phyloP scores from a whole-genome alignment of 1,140 invertebrate species.

The Pristionchus pacificus region DNA sequence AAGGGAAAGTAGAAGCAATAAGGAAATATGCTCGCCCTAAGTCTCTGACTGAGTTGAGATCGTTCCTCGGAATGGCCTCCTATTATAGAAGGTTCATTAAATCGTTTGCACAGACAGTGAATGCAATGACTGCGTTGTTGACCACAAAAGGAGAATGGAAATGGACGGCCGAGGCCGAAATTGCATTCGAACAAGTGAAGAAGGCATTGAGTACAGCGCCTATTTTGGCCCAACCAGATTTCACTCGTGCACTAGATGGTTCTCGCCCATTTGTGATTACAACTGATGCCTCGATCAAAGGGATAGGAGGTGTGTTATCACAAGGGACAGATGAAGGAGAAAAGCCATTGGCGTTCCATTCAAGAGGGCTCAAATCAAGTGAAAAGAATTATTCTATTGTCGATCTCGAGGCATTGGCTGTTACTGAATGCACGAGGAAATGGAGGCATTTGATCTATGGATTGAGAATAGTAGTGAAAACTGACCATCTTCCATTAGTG shows the following conservation, averaged over 20 bases:
- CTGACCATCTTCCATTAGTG: slow-evolving; percentile 3
- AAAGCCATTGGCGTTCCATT: slow-evolving; percentile 18
- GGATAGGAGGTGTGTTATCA: slow-evolving; percentile 19
- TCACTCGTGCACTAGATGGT: background rate
- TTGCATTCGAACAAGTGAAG: slow-evolving; percentile 30
- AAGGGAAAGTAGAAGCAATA: slow-evolving; percentile 8
- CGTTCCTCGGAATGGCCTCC: slow-evolving; percentile 11
- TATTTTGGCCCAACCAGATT: slow-evolving; percentile 31
- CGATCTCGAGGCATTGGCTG: slow-evolving; percentile 25
- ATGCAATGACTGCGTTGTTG: slow-evolving; percentile 28
- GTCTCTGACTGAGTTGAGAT: slow-evolving; percentile 2
- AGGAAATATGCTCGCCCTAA: background rate
- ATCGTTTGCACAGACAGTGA: slow-evolving; percentile 25
- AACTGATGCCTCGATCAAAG: slow-evolving; percentile 25
- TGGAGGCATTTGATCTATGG: background rate
- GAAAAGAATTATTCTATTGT: slow-evolving; percentile 23
- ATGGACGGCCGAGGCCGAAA: slow-evolving; percentile 13
- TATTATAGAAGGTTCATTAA: slow-evolving; percentile 20
- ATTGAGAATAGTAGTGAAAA: background rate
- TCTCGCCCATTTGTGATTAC: slow-evolving; percentile 30
- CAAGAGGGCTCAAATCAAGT: slow-evolving; percentile 11
- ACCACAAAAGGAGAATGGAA: slow-evolving; percentile 1
- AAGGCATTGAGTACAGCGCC: slow-evolving; percentile 22
- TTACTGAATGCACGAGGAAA: background rate
- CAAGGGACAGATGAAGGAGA: slow-evolving; percentile 19